Evolutionary conservation across 2,113 vertebrate species (phyloP), one percentile per base, ranked within the genome.

Genomic region (Oncorhynchus kisutch): DNA sequence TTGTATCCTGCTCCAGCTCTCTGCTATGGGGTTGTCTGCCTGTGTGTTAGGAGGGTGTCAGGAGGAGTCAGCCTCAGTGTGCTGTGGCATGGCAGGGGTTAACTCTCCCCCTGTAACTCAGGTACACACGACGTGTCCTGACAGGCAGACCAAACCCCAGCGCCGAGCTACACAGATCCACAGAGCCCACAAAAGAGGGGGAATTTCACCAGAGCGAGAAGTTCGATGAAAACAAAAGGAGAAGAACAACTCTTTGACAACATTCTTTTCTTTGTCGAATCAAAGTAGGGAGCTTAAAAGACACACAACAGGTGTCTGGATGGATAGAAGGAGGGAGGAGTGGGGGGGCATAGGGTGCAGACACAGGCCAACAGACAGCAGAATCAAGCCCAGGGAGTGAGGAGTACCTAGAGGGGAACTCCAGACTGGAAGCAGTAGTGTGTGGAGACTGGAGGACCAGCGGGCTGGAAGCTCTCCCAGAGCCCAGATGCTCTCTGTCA

Each of bases 401-500:
- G 16, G 73, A 60, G 20, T 69, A 39, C 4, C 6, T 5, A 0
- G 39, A 48, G 8, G 20, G 9, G 68, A 24, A 49, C 12, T 70
- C 34, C 27, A 48, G 7, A 70, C 68, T 82, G 68, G 31, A 67
- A 67, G 25, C 31, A 67, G 29, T 39, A 34, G 27, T 71, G 87
- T 88, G 87, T 77, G 78, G 79, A 64, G 73, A 87, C 85, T 76
- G 78, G 79, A 59, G 73, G 87, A 70, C 83, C 88, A 88, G 86
- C 80, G 84, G 78, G 84, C 81, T 92, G 92, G 91, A 92, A 87
- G 88, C 88, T 91, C 89, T 92, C 92, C 90, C 91, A 85, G 87
- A 90, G 85, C 84, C 87, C 89, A 93, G 91, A 93, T 93, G 92
- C 89, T 91, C 92, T 92, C 91, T 92, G 92, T 93, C 92, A 93